Evolutionary conservation across 2,113 vertebrate species (phyloP).

Genomic region (Mustela lutreola): DNA sequence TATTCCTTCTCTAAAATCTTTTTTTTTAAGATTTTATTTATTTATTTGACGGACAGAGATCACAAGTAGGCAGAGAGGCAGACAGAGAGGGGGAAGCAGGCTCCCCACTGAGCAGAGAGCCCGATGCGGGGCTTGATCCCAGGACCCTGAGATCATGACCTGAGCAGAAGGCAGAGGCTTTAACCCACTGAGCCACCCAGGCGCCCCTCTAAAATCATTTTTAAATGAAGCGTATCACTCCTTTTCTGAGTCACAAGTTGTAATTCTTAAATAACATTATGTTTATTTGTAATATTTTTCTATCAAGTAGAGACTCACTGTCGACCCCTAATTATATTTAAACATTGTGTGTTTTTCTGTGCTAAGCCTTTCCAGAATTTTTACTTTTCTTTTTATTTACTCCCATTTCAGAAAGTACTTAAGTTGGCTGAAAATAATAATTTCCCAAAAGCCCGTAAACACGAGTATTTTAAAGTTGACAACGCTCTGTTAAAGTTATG

Average conservation of each 20-base stretch:
- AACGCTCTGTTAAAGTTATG: slow-evolving; percentile 58
- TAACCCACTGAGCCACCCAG: no score
- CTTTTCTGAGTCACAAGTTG: not conserved
- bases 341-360: not conserved
- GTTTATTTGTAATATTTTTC: not conserved
- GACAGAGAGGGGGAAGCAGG: no score
- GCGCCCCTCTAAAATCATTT: not conserved
- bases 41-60: no score
- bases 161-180: no score
- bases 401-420: slow-evolving; percentile 56
- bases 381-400: slow-evolving; percentile 69
- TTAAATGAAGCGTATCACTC: not conserved
- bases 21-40: no score
- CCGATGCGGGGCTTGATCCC: no score
- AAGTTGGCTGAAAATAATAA: slow-evolving; percentile 69
- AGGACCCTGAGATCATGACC: no score
- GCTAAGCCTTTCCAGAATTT: not conserved
- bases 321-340: not conserved
- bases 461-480: slow-evolving; percentile 73
- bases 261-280: not conserved
- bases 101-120: no score
- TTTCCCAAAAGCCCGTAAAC: slow-evolving; percentile 65
- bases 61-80: no score
- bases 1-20: not conserved
- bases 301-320: not conserved